Evolutionary conservation across 1,140 invertebrate genomes (phyloP).

Genomic region (Pectinophora gossypiella): DNA sequence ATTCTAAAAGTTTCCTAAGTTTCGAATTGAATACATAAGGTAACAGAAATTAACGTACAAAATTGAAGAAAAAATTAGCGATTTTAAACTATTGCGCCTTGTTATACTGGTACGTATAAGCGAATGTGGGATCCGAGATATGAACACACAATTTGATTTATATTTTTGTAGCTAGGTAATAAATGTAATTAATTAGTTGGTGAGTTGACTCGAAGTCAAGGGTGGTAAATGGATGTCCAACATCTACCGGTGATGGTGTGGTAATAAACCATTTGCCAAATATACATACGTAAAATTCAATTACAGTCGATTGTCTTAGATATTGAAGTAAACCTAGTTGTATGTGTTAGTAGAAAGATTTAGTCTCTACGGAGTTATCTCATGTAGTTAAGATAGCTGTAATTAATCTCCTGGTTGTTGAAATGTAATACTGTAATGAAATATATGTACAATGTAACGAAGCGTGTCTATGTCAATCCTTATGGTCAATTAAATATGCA

Average conservation of each 20-base stretch:
- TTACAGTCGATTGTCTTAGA: slow-evolving; percentile 8
- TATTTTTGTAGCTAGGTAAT: not conserved
- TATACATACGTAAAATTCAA: slow-evolving; percentile 40
- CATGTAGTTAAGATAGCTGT: slow-evolving; percentile 43
- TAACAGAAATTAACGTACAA: slow-evolving; percentile 34
- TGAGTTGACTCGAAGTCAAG: slow-evolving; percentile 1
- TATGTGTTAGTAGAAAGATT: slow-evolving; percentile 7
- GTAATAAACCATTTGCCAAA: slow-evolving; percentile 31
- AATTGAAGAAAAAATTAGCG: slow-evolving; percentile 9
- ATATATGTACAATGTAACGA: slow-evolving; percentile 7
- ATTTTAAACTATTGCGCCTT: no score
- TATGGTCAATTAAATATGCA: slow-evolving; percentile 65
- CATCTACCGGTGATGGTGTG: not conserved
- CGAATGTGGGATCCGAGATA: no score
- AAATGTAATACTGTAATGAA: slow-evolving; percentile 24
- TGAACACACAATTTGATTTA: not conserved
- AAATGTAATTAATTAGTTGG: not conserved
- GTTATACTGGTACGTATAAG: no score
- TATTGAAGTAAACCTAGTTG: not conserved
- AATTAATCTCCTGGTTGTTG: slow-evolving; percentile 68
- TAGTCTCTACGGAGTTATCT: slow-evolving; percentile 47
- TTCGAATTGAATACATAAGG: slow-evolving; percentile 14
- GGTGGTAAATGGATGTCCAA: not conserved
- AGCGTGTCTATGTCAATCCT: slow-evolving; percentile 48
- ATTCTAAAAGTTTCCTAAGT: slow-evolving; percentile 20